Evolutionary conservation across 2,888 invertebrate genomes (phyloP).

Genomic region (Tipula vernalis): DNA sequence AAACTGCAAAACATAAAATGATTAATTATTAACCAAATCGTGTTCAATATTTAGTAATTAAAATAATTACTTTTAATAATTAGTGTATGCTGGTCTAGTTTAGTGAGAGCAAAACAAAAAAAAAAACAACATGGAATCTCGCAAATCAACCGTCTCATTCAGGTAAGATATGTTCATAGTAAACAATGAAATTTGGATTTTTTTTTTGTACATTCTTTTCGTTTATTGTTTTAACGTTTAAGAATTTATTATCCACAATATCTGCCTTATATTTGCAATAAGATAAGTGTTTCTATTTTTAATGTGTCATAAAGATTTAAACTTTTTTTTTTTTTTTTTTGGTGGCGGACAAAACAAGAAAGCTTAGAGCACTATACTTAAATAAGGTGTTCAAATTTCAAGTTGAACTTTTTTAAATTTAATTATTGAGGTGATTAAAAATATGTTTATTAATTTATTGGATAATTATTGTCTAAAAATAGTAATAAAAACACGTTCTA

Average conservation of each 20-base stretch:
- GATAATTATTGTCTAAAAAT: not conserved
- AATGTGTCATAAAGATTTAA: not conserved
- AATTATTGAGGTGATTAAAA: not conserved
- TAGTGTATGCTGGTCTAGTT: not conserved
- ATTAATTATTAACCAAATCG: not conserved
- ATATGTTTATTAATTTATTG: not conserved
- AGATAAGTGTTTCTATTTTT: not conserved
- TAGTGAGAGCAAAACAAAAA: not conserved
- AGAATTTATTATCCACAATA: not conserved
- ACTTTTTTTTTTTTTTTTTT: not conserved
- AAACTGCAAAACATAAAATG: not conserved
- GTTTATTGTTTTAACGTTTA: not conserved
- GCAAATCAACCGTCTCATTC: not conserved
- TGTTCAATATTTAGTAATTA: not conserved
- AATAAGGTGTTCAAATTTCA: not conserved
- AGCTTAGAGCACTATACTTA: not conserved
- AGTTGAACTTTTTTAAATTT: not conserved
- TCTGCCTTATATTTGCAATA: not conserved
- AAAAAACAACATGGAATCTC: not conserved
- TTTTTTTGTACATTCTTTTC: not conserved
- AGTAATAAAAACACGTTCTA: not conserved
- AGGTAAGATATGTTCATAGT: not conserved
- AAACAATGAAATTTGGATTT: too few species aligned
- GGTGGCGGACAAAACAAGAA: not conserved
- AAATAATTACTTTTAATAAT: not conserved